Evolutionary conservation across 2,113 vertebrate genomes (phyloP).

Genomic region (Gnathonemus longibarbis): DNA sequence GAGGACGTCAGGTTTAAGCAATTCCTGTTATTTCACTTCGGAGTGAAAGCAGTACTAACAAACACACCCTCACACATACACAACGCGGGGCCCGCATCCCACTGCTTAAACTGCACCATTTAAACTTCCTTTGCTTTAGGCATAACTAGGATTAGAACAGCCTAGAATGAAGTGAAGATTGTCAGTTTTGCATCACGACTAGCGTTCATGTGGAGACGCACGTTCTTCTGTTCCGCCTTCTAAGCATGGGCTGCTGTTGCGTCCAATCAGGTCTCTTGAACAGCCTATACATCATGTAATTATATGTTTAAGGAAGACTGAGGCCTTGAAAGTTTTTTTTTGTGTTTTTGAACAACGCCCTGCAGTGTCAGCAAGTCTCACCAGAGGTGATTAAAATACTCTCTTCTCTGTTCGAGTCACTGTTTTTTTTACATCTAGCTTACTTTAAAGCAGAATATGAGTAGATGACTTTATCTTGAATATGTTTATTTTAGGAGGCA

Average conservation of each 20-base stretch:
- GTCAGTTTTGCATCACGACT: neutral
- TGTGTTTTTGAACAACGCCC: constrained; percentile 31
- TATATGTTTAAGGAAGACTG: constrained; percentile 24
- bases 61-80: neutral
- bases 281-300: constrained; percentile 27
- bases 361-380: constrained; percentile 25
- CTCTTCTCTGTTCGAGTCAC: neutral
- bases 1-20: neutral
- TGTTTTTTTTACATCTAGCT: neutral
- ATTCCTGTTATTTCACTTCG: neutral
- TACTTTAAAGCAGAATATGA: neutral
- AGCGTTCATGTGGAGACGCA: neutral
- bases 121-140: neutral
- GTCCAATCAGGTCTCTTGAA: neutral
- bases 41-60: neutral
- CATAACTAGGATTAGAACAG: neutral
- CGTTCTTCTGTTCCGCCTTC: neutral
- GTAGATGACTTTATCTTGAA: neutral
- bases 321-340: neutral
- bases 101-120: neutral
- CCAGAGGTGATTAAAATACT: neutral
- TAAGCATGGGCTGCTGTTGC: neutral
- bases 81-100: neutral
- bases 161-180: neutral
- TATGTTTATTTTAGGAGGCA: neutral